Conservation (phyloP, 2,888 invertebrate genomes). For the Priocnemis perturbator region DNA sequence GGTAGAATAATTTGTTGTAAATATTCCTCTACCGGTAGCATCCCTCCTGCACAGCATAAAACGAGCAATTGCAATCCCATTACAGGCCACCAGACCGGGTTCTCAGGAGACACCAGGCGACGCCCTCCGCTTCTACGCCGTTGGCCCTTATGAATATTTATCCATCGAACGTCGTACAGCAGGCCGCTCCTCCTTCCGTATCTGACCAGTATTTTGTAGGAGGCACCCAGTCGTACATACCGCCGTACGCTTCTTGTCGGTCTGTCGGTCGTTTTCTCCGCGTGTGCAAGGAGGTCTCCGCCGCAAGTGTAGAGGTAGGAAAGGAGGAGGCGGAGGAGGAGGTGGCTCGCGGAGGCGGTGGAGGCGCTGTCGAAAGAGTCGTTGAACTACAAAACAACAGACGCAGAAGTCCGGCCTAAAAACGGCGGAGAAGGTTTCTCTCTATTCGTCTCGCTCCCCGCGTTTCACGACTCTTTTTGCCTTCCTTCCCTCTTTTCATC, state of each 20-base stretch:
- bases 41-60: too few relatives aligned
- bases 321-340: constrained; percentile 9
- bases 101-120: not conserved
- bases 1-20: too few relatives aligned
- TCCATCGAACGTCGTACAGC: constrained; percentile 37
- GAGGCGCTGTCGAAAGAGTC: constrained; percentile 49
- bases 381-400: constrained; percentile 63
- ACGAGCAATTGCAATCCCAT: not conserved
- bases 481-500: too few relatives aligned
- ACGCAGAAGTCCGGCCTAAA: constrained; percentile 54
- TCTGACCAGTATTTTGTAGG: constrained; percentile 48
- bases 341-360: constrained; percentile 34
- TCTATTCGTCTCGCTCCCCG: constrained; percentile 28
- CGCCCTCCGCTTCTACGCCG: constrained; percentile 35
- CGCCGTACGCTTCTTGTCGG: not conserved
- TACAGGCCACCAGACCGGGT: not conserved
- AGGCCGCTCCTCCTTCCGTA: constrained; percentile 55
- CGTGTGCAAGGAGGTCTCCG: constrained; percentile 28
- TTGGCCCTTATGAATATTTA: constrained; percentile 61
- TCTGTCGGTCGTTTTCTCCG: constrained; percentile 40
- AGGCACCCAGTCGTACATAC: constrained; percentile 26
- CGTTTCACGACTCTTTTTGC: constrained; percentile 22
- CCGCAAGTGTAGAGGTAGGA: constrained; percentile 14
- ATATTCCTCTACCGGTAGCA: too few relatives aligned
- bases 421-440: constrained; percentile 48